Base-by-base conservation (phyloP, 92 coral and sea anemone genomes). In the Galaxea fascicularis region DNA sequence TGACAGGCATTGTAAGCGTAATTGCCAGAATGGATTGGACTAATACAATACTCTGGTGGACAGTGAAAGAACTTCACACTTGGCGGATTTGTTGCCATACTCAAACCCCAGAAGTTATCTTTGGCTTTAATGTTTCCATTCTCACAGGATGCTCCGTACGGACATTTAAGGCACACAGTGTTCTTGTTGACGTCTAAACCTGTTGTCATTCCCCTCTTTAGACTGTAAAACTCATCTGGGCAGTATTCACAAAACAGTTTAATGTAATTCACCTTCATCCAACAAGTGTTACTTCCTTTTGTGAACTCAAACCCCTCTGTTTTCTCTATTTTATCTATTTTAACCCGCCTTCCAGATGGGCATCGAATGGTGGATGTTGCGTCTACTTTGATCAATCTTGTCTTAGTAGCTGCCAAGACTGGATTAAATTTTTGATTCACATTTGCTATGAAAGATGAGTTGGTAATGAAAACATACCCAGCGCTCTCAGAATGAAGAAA, bases 31-130 rank as follows among this genome's bases (percentile, higher is more conserved):
- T 84, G 14, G 27, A 64, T 51, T 46, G 73, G 52, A 28, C 59
- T 22, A 0, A 8, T 59, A 31, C 87, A 83, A 77, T 92, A 92
- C 1, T 79, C 84, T 62, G 73, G 18, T 10, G 95, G 95, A 18
- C 95, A 92, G 0, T 75, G 71, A 54, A 68, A 18, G 12, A 89
- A 92, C 20, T 78, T 29, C 28, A 89, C 25, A 1, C 12, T 65
- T 28, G 85, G 25, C 22, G 82, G 88, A 20, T 35, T 20, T 0
- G n/a, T 21, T 31, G 69, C 11, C 30, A 63, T 53, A 1, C 13
- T 20, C 29, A 74, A 56, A 1, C 95, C 93, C 93, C 92, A 92
- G 71, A 85, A 92, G 44, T 92, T 85, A 0, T 77, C 57, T 68
- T 75, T 76, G 15, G 95, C 93, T 16, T n/a, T 17, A 17, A 89